phyloP scores from a whole-genome alignment of 1,140 invertebrate species.

The Trichonephila clavata region DNA sequence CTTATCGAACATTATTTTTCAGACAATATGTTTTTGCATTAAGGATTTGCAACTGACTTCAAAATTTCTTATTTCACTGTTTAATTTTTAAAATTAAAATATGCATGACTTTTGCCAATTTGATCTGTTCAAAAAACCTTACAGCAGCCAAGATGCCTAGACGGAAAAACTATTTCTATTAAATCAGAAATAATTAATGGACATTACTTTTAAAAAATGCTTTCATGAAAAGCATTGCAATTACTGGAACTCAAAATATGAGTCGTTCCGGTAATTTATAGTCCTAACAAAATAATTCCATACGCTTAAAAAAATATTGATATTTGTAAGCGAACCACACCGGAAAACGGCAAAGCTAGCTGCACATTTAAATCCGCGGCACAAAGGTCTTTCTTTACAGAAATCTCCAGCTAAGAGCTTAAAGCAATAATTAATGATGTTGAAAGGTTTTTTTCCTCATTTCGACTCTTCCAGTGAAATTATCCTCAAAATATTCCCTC shows the following conservation, averaged over 20 bases:
- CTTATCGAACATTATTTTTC: too few species aligned
- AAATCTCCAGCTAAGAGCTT: background rate
- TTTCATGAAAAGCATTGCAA: background rate
- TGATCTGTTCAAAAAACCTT: too few species aligned
- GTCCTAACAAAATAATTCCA: background rate
- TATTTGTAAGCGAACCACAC: background rate
- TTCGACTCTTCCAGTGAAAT: background rate
- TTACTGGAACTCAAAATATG: background rate
- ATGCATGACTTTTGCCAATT: too few species aligned
- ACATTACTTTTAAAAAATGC: background rate
- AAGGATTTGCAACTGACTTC: too few species aligned
- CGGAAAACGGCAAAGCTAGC: slow-evolving; percentile 18
- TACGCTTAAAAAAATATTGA: background rate
- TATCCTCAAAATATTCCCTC: background rate
- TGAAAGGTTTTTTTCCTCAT: background rate
- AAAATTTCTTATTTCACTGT: too few species aligned
- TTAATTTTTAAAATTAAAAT: too few species aligned
- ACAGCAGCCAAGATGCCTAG: too few species aligned
- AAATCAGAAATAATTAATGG: background rate
- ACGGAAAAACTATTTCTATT: too few species aligned
- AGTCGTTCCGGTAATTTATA: background rate
- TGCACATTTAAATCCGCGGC: background rate
- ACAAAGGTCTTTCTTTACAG: background rate
- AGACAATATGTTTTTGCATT: too few species aligned
- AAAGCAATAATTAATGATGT: slow-evolving; percentile 35